A percentile compares a stretch with the other conserved stretches of the same genome.
Evolutionary conservation across 2,888 invertebrate genomes (phyloP).

Genomic region (Caenorhabditis parvicauda): DNA sequence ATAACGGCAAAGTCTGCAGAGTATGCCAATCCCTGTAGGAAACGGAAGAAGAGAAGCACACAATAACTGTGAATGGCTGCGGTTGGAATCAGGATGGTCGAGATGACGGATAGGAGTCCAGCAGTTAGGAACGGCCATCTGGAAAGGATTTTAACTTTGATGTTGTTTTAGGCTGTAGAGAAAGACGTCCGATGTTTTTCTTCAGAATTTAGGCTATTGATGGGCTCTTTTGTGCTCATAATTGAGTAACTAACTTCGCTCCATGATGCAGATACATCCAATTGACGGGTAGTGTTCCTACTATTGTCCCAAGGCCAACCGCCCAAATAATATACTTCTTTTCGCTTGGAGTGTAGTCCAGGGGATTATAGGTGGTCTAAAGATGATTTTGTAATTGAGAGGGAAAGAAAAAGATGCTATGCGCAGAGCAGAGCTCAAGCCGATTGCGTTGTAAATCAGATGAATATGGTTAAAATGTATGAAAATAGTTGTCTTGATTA

Average conservation of each 20-base stretch:
- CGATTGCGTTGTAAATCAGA: no score
- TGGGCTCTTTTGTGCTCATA: background rate
- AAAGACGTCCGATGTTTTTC: no score
- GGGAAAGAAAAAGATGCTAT: background rate
- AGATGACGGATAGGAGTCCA: constrained; percentile 11
- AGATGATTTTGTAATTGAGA: no score
- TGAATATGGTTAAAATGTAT: no score
- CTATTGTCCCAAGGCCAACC: constrained; percentile 17
- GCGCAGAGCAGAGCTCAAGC: no score
- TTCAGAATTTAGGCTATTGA: no score
- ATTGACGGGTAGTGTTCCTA: constrained; percentile 24
- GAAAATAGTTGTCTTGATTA: no score
- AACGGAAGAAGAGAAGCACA: constrained; percentile 11
- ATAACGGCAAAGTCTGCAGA: constrained; percentile 26
- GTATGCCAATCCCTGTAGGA: constrained; percentile 22
- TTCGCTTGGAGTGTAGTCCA: constrained; percentile 16
- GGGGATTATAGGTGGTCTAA: constrained; percentile 6
- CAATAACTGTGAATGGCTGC: constrained; percentile 11
- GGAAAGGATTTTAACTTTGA: no score
- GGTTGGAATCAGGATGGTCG: constrained; percentile 16
- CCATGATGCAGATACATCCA: constrained; percentile 19
- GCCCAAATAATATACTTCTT: constrained; percentile 20
- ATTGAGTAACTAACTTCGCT: constrained; percentile 4
- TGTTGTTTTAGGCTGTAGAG: background rate
- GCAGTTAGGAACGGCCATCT: constrained; percentile 15